Conservation (phyloP, 2,888 invertebrate genomes). For the Dione juno region DNA sequence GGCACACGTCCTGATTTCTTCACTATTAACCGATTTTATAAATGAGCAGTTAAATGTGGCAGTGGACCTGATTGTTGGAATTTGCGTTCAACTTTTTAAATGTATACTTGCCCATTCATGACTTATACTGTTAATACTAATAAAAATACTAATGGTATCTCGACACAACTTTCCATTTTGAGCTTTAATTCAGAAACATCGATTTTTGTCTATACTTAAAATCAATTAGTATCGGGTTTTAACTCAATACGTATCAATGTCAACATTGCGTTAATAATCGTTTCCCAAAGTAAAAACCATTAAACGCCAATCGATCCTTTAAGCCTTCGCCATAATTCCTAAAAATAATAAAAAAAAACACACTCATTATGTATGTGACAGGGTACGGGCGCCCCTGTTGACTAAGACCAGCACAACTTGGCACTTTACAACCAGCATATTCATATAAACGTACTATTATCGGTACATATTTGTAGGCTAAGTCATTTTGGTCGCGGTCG, state of each 20-base stretch:
- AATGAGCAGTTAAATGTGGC: conserved; percentile 33
- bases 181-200: neutral
- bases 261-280: conserved; percentile 36
- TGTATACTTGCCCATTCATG: neutral
- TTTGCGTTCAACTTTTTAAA: conserved; percentile 6
- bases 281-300: conserved; percentile 41
- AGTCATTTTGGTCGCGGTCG: conserved; percentile 51
- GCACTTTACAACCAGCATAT: conserved; percentile 49
- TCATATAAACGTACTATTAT: conserved; percentile 41
- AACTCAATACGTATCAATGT: conserved; percentile 28
- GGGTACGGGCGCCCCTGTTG: conserved; percentile 57
- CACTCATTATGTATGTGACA: conserved; percentile 76
- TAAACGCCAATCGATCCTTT: conserved; percentile 59
- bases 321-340: conserved; percentile 50
- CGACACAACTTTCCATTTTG: too few relatives aligned
- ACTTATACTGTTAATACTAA: neutral
- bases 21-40: conserved; percentile 43
- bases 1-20: conserved; percentile 54
- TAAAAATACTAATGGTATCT: too few relatives aligned
- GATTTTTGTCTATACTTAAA: neutral
- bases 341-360: conserved; percentile 59
- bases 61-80: conserved; percentile 16
- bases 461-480: conserved; percentile 52
- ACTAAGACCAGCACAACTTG: conserved; percentile 52
- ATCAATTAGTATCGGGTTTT: neutral